Evolutionary conservation across 35 echinoderm and acorn worm species (phyloP), one percentile per base, ranked within the genome.

Genomic region (Hemicentrotus pulcherrimus): DNA sequence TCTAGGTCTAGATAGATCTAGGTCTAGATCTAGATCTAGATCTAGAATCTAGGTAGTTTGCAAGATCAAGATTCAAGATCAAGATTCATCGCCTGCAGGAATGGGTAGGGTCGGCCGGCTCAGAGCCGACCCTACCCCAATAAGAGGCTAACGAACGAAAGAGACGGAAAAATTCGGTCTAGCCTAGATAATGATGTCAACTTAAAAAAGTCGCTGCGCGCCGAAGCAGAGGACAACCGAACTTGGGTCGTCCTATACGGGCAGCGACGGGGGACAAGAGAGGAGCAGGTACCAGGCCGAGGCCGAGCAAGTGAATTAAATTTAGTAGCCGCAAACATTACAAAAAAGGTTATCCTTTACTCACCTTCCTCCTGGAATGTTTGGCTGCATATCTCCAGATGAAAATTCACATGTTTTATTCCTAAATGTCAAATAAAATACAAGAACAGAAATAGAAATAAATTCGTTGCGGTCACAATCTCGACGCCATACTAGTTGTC

Each of bases 401-500:
- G 2, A 78, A 78, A 78, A 78, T 22, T 78, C 22, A 78, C 65
- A 78, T 78, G 24, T 78, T 24, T 78, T 78, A 78, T 22, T 7
- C 10, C 10, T 55, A 10, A 55, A 14, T 11, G 15, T 55, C 10
- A 55, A 55, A 78, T 4, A 8, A n/a, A 78, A 18, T 28, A 59
- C 11, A 59, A 16, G 52, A 7, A 4, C 22, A 28, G 22, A 18
- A 78, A 78, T 7, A 78, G 65, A 22, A n/a, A 5, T 59, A 0
- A 2, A 15, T 78, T 71, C 61, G 61, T 28, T 71, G 61, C 24
- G 7, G 3, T 78, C 65, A 7, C 22, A 78, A n/a, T 78, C 65
- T 78, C 65, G 65, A 28, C 65, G 65, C 65, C 65, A 78, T 78
- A 78, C 65, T 90, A 32, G 88, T 90, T 90, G 88, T 90, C 88